Percentiles rank a stretch among this genome's conserved stretches.
Conservation (phyloP, 2,113 vertebrate species). For the Protobothrops flavoviridis region DNA sequence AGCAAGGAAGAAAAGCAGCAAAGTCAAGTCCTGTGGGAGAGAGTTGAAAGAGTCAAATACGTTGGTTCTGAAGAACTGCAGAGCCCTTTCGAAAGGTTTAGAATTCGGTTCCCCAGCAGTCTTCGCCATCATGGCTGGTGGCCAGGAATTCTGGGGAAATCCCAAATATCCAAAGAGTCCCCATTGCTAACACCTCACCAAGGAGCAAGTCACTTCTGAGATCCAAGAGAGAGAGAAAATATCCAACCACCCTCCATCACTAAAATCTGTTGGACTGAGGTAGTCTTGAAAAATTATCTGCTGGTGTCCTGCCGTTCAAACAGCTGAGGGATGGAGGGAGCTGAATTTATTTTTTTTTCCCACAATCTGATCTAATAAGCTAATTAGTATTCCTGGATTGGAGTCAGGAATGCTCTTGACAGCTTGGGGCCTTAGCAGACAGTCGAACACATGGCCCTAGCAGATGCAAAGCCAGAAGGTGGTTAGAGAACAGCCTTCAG, state of each 20-base stretch:
- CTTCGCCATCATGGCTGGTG: neutral
- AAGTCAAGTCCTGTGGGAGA: neutral
- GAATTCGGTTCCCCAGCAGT: neutral
- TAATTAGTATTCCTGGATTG: slow-evolving; percentile 9
- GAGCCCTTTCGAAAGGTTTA: no score
- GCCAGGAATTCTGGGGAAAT: neutral
- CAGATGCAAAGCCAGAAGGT: neutral
- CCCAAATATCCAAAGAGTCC: neutral
- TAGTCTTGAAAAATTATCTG: no score
- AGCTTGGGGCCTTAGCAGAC: rapidly evolving
- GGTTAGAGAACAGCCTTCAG: neutral
- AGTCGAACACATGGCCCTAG: neutral
- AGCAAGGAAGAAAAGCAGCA: neutral
- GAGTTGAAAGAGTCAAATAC: neutral
- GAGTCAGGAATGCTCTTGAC: neutral
- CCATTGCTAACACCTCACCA: neutral
- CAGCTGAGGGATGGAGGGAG: neutral
- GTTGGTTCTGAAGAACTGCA: no score
- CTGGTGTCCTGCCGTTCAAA: neutral
- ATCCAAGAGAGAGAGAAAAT: neutral
- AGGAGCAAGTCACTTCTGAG: neutral
- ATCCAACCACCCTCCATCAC: neutral
- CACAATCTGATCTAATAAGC: neutral
- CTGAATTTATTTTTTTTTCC: neutral
- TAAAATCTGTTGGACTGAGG: neutral